These are phyloP conservation scores for Octodon degus DNA, from an alignment of 2,113 vertebrate species.

Conservation along the genomic window DNA sequence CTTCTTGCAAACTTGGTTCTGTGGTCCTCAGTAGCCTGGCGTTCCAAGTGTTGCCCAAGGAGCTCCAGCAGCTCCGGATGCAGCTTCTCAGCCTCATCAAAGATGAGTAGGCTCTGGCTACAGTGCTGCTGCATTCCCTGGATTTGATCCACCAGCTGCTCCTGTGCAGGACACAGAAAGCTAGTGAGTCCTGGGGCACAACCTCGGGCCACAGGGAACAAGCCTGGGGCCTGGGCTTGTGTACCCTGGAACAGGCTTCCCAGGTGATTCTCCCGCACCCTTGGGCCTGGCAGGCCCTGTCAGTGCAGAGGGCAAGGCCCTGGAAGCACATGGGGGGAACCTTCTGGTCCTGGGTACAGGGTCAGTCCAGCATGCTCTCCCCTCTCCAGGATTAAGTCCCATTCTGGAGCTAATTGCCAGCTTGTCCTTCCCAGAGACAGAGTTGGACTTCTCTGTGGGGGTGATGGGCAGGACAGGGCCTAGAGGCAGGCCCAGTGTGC, in stretches of 20 bases:
- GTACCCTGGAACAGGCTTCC: neutral
- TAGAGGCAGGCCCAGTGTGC: neutral
- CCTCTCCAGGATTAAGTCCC: neutral
- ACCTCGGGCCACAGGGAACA: neutral
- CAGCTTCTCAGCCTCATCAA: slow-evolving; percentile 97
- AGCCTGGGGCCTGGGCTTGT: neutral
- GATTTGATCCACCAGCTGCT: slow-evolving; percentile 89
- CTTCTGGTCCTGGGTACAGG: neutral
- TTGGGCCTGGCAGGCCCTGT: neutral
- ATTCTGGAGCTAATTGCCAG: neutral
- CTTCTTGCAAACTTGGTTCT: slow-evolving; percentile 84
- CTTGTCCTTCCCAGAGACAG: neutral
- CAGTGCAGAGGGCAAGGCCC: neutral
- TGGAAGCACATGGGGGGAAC: neutral
- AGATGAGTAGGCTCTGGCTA: slow-evolving; percentile 93
- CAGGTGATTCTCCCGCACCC: neutral
- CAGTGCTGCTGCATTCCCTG: slow-evolving; percentile 89
- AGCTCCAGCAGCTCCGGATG: slow-evolving; percentile 92
- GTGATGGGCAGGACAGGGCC: neutral
- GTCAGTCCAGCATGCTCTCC: neutral
- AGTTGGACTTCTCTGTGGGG: neutral
- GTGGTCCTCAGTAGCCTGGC: slow-evolving; percentile 76
- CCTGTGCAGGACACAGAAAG: slow-evolving; percentile 82
- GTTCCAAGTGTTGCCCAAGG: slow-evolving; percentile 91
- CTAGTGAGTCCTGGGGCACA: fast-evolving